phyloP scores from a whole-genome alignment of 2,113 vertebrate genomes.

The Cettia cetti region DNA sequence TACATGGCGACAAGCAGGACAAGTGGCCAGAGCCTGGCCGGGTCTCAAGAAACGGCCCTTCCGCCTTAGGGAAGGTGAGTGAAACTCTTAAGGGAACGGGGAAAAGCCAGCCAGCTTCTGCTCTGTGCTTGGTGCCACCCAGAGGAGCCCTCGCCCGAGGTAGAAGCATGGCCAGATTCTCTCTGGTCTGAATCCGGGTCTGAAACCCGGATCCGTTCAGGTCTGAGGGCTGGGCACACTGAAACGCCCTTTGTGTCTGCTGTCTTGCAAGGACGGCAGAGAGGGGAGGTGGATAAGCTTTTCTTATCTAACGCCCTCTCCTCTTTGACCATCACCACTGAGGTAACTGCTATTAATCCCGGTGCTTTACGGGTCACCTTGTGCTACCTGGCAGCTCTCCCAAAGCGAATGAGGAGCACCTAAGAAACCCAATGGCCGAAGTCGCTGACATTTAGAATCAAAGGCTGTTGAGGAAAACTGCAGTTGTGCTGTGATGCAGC shows the following conservation, averaged over 20 bases:
- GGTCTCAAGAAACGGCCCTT: neutral
- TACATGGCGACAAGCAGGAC: neutral
- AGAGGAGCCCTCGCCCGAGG: neutral
- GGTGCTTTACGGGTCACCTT: conserved; percentile 23
- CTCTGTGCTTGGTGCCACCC: neutral
- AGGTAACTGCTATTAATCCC: conserved; percentile 40
- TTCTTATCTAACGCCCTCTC: neutral
- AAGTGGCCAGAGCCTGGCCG: neutral
- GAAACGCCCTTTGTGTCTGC: neutral
- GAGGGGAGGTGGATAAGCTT: neutral
- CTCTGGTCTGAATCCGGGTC: too few species aligned
- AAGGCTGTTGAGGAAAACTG: neutral
- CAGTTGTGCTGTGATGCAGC: neutral
- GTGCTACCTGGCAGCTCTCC: conserved; percentile 33
- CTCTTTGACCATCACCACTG: neutral
- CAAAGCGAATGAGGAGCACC: neutral
- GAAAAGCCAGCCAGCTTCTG: neutral
- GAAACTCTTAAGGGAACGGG: neutral
- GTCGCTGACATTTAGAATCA: neutral
- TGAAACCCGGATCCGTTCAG: too few species aligned
- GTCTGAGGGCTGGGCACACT: neutral
- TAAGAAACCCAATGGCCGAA: neutral
- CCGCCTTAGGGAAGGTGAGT: neutral
- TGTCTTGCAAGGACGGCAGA: neutral
- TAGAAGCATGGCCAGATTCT: neutral